Evolutionary conservation across 2,113 vertebrate genomes (phyloP), one percentile per base, ranked within the genome.

Genomic region (Heterotilapia buettikoferi): DNA sequence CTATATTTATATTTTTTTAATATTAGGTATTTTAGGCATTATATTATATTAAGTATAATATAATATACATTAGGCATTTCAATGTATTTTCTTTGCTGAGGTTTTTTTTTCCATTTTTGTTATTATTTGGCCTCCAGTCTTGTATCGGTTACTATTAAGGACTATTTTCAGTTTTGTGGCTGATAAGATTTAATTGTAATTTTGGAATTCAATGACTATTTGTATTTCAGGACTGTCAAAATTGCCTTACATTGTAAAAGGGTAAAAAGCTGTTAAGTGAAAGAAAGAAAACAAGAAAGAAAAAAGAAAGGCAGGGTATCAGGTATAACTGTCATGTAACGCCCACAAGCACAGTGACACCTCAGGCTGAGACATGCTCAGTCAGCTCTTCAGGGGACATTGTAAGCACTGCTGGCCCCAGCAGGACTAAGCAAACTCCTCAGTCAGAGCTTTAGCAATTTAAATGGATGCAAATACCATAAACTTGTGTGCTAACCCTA

Each of bases 391-490:
- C 3, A n/a, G 85, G 10, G 31, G 24, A 53, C 71, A 45, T 8
- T 16, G 24, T 45, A 47, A 43, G 59, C 56, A 14, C 85, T 9
- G 19, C 57, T 57, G 88, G 81, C 87, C 59, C 91, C 94, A 91
- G 94, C 94, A 93, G 92, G 96, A 95, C 94, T 92, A 94, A 95
- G 94, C 92, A 93, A 95, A 95, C 94, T 85, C 40, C 87, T 50
- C 86, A 79, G 91, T 76, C 90, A 57, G 84, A 90, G 54, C 86
- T 89, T 94, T 88, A 90, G 89, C 79, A 53, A 96, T 95, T 94
- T 90, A 92, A 96, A 96, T 95, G 87, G 5, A 9, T 84, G 63
- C 92, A 94, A 96, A 95, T 92, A 91, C 91, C 92, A 87, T 90
- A 85, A 92, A 87, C n/a, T 47, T 90, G 94, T 92, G 83, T 86